Percentiles rank a stretch among this genome's conserved stretches.
Evolutionary conservation across 2,797 vertebrate genomes (phyloP).

Genomic region (Otolemur crassicaudatus): DNA sequence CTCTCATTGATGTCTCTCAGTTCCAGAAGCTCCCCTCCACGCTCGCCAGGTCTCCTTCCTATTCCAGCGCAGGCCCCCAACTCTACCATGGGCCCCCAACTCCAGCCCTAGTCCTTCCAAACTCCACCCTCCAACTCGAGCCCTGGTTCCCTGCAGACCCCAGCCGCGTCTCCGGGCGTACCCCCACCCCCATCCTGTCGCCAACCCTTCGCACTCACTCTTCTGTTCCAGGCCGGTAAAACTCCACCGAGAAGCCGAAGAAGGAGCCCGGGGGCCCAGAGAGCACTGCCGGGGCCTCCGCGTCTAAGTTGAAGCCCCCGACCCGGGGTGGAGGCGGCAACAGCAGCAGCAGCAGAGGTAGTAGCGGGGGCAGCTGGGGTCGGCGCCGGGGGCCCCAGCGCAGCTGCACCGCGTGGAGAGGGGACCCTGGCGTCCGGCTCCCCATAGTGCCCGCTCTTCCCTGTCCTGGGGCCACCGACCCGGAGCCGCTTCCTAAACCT

Average conservation of each 20-base stretch:
- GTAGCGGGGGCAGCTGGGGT: slow-evolving; percentile 6
- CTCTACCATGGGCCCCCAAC: slow-evolving; percentile 55
- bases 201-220: slow-evolving; percentile 88
- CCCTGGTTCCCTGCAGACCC: slow-evolving; percentile 45
- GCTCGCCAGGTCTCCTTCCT: slow-evolving; percentile 51
- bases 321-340: slow-evolving; percentile 59
- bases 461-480: slow-evolving; percentile 82
- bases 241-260: slow-evolving; percentile 95
- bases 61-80: slow-evolving; percentile 44
- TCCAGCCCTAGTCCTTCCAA: slow-evolving; percentile 41
- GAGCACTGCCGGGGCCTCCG: slow-evolving; percentile 91
- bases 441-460: slow-evolving; percentile 74
- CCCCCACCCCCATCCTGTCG: neutral
- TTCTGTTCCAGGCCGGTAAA: slow-evolving; percentile 91
- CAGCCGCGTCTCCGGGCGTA: slow-evolving; percentile 51
- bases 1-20: neutral
- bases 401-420: slow-evolving; percentile 60
- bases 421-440: slow-evolving; percentile 66
- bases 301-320: slow-evolving; percentile 93
- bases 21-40: slow-evolving; percentile 18
- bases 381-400: slow-evolving; percentile 51
- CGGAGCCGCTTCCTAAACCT: slow-evolving; percentile 83
- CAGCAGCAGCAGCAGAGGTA: slow-evolving; percentile 57
- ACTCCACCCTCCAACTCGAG: slow-evolving; percentile 68
- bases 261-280: slow-evolving; percentile 92